Base-by-base conservation (phyloP, 2,888 invertebrate genomes). In the Tortricodes alternella region DNA sequence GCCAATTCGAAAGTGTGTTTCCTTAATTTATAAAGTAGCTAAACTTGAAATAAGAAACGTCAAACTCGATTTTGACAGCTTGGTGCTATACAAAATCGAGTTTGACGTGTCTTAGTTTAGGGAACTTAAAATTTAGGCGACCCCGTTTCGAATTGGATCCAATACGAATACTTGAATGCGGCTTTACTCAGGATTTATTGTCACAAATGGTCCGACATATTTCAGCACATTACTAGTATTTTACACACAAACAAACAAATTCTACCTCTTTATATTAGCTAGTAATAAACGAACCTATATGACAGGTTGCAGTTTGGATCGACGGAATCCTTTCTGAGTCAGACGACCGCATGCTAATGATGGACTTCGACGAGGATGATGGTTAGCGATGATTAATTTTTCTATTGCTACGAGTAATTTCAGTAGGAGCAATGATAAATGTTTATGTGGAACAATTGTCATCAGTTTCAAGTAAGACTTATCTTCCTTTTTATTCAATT, bases 321-420 rank as follows among this genome's bases (percentile, higher is more conserved):
- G 86, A 89, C 44, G 88, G 89, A 67, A 82, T 90, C 43, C 74
- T 90, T 9, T 65, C 73, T 15, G 90, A 90, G 60, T 85, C 89
- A 1, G 87, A 89, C 23, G 89, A 89, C 44, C 76, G 84, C n/a
- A 88, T 89, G 88, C 70, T 89, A 18, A 87, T 89, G 86, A 89
- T 89, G 89, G 90, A 90, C 70, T 82, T 80, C 53, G 90, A 90
- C 50, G 90, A 89, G 71, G 89, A 90, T 51, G 82, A 86, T 7
- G 90, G 90, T 90, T 68, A 78, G 75, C 58, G 21, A 38, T 55
- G n/a, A 24, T 39, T 9, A 46, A 11, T 29, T 34, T 9, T 18
- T 13, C 21, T 7, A n/a, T 19, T 16, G 3, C 29, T 3, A 15
- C 41, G 37, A 15, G 5, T 9, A 0, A 6, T 21, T 21, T 13